phyloP scores from a whole-genome alignment of 2,888 invertebrate genomes.

The Patella depressa region DNA sequence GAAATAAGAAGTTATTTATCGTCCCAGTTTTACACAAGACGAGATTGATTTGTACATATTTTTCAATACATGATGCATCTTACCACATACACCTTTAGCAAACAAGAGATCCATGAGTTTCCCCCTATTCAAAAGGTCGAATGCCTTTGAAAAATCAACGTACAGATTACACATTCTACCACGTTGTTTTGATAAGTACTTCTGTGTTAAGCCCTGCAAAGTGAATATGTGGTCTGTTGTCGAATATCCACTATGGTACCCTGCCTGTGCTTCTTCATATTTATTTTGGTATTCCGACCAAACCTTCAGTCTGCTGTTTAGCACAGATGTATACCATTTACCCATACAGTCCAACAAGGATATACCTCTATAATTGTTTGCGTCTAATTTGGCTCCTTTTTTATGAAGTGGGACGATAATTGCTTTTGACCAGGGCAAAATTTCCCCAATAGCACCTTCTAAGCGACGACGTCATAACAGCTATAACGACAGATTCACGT shows the following conservation, averaged over 20 bases:
- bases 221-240: not conserved
- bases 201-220: not conserved
- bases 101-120: not conserved
- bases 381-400: not conserved
- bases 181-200: no score
- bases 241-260: not conserved
- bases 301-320: not conserved
- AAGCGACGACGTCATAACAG: no score
- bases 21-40: no score
- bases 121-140: no score
- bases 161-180: no score
- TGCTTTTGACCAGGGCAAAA: not conserved
- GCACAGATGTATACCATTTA: not conserved
- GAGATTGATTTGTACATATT: not conserved
- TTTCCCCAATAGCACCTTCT: no score
- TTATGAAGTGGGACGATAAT: not conserved
- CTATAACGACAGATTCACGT: no score
- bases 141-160: no score
- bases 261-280: constrained; percentile 3
- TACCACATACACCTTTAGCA: not conserved
- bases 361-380: constrained; percentile 1
- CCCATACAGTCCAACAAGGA: not conserved
- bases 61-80: not conserved
- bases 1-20: no score
- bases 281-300: not conserved